Percentiles rank a stretch among this genome's conserved stretches.
These are phyloP conservation scores for Smutsia temminckii DNA, from an alignment of 2,797 vertebrate species.

Conservation along the genomic window DNA sequence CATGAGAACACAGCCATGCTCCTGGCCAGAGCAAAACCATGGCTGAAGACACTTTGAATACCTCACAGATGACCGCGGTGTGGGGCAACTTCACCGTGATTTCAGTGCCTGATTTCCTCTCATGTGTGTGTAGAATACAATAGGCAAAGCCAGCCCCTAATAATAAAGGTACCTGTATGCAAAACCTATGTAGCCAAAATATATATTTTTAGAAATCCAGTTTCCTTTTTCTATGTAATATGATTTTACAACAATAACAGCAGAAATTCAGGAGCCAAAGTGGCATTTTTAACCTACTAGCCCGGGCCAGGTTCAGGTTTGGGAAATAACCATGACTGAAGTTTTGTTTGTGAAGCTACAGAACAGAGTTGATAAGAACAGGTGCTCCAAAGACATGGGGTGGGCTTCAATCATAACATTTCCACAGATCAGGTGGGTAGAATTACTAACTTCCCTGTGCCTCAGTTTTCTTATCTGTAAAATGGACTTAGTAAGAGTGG, in stretches of 20 bases:
- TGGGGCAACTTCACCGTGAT: background rate
- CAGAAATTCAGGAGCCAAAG: background rate
- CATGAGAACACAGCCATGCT: background rate
- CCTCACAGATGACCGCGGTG: too few species aligned
- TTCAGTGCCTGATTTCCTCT: background rate
- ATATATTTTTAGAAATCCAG: background rate
- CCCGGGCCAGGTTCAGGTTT: background rate
- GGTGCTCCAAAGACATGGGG: background rate
- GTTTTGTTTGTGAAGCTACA: background rate
- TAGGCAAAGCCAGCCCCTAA: background rate
- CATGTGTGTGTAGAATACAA: background rate
- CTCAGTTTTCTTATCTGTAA: background rate
- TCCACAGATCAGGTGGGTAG: background rate
- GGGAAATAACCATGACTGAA: background rate
- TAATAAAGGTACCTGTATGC: background rate
- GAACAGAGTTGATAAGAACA: background rate
- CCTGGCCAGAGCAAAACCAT: background rate
- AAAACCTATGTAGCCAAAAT: background rate
- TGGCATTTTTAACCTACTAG: background rate
- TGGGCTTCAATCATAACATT: too few species aligned
- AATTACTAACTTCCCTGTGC: too few species aligned
- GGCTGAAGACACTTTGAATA: background rate
- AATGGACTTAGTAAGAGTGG: background rate
- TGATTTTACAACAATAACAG: background rate
- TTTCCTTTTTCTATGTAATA: background rate